Conservation (phyloP, 2,797 vertebrate species). For the Hydrocynus forskahlii region DNA sequence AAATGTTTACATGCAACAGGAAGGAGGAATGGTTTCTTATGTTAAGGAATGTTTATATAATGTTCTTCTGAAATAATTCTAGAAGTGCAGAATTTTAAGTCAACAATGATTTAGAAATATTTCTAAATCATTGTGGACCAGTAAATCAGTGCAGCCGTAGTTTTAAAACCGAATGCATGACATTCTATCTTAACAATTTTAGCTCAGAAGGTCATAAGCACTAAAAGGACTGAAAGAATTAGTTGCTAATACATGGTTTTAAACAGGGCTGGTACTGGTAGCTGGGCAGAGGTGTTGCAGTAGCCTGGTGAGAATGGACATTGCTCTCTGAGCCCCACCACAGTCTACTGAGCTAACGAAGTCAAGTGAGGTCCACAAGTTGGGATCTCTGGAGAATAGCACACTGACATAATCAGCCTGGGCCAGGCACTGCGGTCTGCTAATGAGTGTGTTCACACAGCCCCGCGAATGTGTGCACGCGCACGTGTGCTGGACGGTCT, state of each 20-base stretch:
- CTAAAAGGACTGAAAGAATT: background rate
- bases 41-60: too few species aligned
- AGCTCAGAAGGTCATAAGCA: background rate
- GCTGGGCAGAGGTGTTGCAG: background rate
- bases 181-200: background rate
- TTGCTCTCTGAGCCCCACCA: conserved; percentile 34
- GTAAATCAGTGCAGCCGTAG: background rate
- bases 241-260: background rate
- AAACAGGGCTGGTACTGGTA: background rate
- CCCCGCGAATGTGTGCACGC: conserved; percentile 23
- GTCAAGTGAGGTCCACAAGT: conserved; percentile 56
- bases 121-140: too few species aligned
- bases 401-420: conserved; percentile 61
- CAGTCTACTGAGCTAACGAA: conserved; percentile 61
- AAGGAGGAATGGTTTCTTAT: too few species aligned
- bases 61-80: too few species aligned
- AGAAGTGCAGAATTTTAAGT: too few species aligned
- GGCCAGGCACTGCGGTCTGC: conserved; percentile 36
- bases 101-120: too few species aligned
- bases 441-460: conserved; percentile 57
- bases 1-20: too few species aligned
- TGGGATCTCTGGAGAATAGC: conserved; percentile 56
- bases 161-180: background rate
- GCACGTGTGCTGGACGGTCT: conserved; percentile 31
- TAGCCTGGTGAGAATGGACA: conserved; percentile 24